Percentiles rank a stretch among this genome's conserved stretches.
These are phyloP conservation scores for Melieria omissa DNA, from an alignment of 2,888 invertebrate genomes.

Conservation along the genomic window DNA sequence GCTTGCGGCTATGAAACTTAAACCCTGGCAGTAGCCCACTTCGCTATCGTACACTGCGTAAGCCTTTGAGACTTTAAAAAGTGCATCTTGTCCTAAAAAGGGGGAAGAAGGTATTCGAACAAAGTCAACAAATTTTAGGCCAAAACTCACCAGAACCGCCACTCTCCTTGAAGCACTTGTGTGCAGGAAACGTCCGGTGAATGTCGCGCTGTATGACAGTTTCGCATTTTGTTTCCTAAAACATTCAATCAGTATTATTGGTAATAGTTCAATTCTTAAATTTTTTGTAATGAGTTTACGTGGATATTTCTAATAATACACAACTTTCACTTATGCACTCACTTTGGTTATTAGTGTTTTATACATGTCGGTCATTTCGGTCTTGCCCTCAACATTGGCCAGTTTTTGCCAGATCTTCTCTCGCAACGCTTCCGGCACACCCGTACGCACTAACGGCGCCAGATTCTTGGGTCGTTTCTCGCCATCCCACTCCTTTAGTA, in stretches of 20 bases:
- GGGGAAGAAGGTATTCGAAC: not conserved
- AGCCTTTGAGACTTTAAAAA: conserved; percentile 95
- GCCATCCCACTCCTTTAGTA: conserved; percentile 78
- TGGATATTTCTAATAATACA: too few relatives aligned
- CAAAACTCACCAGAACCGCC: conserved; percentile 73
- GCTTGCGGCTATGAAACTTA: conserved; percentile 97
- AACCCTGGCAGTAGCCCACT: conserved; percentile 98
- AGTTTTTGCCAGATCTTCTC: conserved; percentile 98
- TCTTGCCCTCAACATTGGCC: conserved; percentile 85
- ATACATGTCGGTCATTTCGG: conserved; percentile 91
- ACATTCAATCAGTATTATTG: conserved; percentile 8
- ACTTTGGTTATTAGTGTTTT: conserved; percentile 88
- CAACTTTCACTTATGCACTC: conserved; percentile 67
- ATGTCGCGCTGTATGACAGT: conserved; percentile 96
- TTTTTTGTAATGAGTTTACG: not conserved
- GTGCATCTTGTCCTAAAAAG: conserved; percentile 90
- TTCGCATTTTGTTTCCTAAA: conserved; percentile 92
- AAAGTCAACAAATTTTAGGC: conserved; percentile 10
- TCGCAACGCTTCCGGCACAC: conserved; percentile 95
- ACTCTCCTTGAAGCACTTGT: conserved; percentile 96
- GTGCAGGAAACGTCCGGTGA: conserved; percentile 97
- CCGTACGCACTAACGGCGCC: conserved; percentile 80
- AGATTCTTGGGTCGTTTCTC: conserved; percentile 83
- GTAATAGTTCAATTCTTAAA: not conserved
- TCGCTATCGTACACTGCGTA: conserved; percentile 98